A percentile compares a stretch with the other conserved stretches of the same genome.
These are phyloP conservation scores for Ectropis grisescens DNA, from an alignment of 1,140 invertebrate genomes.

Conservation along the genomic window DNA sequence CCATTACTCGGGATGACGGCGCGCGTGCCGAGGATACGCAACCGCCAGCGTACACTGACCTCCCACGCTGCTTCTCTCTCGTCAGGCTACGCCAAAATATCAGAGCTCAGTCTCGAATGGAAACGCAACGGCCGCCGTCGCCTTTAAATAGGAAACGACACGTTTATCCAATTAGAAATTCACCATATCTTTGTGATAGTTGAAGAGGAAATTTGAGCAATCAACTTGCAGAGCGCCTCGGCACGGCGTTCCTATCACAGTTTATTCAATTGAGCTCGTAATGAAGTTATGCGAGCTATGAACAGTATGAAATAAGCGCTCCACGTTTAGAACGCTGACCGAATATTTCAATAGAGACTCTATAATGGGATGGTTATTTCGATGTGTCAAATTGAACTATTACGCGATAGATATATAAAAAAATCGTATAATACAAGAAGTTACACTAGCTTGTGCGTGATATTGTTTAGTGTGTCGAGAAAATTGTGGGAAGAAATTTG, in stretches of 20 bases:
- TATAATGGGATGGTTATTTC: no score
- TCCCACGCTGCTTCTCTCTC: conserved; percentile 2
- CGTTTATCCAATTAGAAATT: conserved; percentile 71
- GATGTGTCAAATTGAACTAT: no score
- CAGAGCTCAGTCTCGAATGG: conserved; percentile 42
- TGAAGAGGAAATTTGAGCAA: conserved; percentile 69
- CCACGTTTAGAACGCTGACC: conserved; percentile 13
- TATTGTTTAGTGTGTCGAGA: no score
- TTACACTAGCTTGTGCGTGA: no score
- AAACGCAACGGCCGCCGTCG: conserved; percentile 45
- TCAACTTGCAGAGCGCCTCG: conserved; percentile 62
- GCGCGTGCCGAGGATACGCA: conserved; percentile 39
- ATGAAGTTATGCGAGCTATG: conserved; percentile 62
- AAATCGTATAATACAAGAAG: no score
- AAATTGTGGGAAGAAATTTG: no score
- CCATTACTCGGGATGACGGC: conserved; percentile 60
- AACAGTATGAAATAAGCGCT: conserved; percentile 35
- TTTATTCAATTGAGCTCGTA: conserved; percentile 68
- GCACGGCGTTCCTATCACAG: conserved; percentile 64
- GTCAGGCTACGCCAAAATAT: conserved; percentile 9
- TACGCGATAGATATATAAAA: no score
- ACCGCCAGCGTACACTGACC: conserved; percentile 20
- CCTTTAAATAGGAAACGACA: conserved; percentile 70
- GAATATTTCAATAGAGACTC: conserved; percentile 4
- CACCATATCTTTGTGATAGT: conserved; percentile 70